phyloP scores from a whole-genome alignment of 2,113 vertebrate genomes.

The Bostrychus sinensis region DNA sequence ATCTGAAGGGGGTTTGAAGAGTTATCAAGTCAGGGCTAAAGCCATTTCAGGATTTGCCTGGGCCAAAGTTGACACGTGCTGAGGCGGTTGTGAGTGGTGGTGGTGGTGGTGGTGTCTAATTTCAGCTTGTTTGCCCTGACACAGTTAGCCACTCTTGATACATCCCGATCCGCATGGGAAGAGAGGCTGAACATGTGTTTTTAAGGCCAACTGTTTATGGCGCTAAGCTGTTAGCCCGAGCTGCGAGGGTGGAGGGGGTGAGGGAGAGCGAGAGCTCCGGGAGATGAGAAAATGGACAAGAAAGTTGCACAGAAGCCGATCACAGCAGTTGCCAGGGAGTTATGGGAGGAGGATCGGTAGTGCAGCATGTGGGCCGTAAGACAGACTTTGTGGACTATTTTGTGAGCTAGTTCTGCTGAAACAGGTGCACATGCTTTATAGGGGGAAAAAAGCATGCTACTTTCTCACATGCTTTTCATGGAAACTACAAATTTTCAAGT shows the following conservation, averaged over 20 bases:
- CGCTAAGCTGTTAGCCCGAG: slow-evolving; percentile 54
- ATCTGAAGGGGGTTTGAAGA: slow-evolving; percentile 16
- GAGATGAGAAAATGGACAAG: background rate
- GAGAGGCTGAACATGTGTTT: slow-evolving; percentile 64
- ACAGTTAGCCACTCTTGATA: slow-evolving; percentile 61
- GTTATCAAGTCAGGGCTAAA: background rate
- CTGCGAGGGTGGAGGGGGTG: slow-evolving; percentile 16
- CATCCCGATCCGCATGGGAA: slow-evolving; percentile 57
- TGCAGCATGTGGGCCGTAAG: background rate
- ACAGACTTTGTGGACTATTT: background rate
- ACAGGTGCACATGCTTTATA: background rate
- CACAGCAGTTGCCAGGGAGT: background rate
- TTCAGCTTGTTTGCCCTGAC: slow-evolving; percentile 45
- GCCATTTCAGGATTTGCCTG: slow-evolving; percentile 11
- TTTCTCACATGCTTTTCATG: no score
- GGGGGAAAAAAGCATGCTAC: background rate
- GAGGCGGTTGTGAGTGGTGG: slow-evolving; percentile 25
- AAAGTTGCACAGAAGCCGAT: background rate
- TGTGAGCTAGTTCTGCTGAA: background rate
- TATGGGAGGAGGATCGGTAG: background rate
- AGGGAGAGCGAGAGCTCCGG: background rate
- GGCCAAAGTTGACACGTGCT: slow-evolving; percentile 4
- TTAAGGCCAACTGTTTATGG: slow-evolving; percentile 62
- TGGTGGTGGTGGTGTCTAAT: slow-evolving; percentile 51
- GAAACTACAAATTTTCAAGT: background rate